Evolutionary conservation across 2,888 invertebrate species (phyloP), one percentile per base, ranked within the genome.

Genomic region (Orthosia gothica): DNA sequence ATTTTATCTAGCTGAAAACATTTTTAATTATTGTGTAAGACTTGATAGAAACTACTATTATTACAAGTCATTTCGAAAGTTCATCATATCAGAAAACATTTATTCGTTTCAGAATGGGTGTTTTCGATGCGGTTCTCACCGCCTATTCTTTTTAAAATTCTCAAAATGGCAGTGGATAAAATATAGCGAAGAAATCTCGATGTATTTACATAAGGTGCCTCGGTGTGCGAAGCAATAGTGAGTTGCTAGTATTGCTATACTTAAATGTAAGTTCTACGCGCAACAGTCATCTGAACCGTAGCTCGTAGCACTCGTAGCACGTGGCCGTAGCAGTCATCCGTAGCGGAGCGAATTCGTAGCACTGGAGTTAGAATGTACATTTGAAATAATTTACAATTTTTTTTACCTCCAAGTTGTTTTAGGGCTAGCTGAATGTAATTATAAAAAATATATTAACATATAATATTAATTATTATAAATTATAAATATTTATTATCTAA

Each of bases 281-380:
- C 15, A 45, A 20, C n/a, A 18, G 9, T 57, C 11, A 20, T n/a
- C 23, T 26, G 9, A 54, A 12, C 18, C 47, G 49, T 54, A 49
- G 16, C 18, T 45, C 63, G 76, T n/a, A n/a, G n/a, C n/a, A n/a
- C n/a, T n/a, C n/a, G n/a, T 75, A 75, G 81, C 57, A 74, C 47
- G 5, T 59, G n/a, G 0, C 0, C 81, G 76, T 68, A 70, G 66
- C 62, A 55, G 11, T 5, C 45, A 20, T 18, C 16, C 26, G 63
- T 77, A 67, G 75, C 57, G 59, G 61, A 73, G 73, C 61, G 23
- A 45, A 26, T 23, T 59, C 65, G 80, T 73, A 80, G 52, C n/a
- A 52, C 18, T 13, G 4, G n/a, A n/a, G 26, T 1, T 20, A 7
- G 2, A 50, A 3, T 4, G 5, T 3, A n/a, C 45, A 7, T 23